phyloP scores from a whole-genome alignment of 1,140 invertebrate species.

The Andrena cerasifolii region DNA sequence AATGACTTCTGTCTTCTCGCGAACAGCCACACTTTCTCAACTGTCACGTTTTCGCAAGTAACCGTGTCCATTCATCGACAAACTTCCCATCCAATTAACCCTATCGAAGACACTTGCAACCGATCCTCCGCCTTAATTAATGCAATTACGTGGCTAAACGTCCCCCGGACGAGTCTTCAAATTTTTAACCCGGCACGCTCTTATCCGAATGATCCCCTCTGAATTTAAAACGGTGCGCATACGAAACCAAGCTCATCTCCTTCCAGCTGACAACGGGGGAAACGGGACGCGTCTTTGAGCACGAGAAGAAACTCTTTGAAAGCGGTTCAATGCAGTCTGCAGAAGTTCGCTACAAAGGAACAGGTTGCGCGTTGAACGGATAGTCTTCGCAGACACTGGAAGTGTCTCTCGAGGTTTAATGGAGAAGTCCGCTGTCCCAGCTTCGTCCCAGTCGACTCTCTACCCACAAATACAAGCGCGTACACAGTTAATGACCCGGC shows the following conservation, averaged over 20 bases:
- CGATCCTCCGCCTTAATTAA: constrained; percentile 26
- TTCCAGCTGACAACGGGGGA: not conserved
- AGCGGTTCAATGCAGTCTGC: not conserved
- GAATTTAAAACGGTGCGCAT: not conserved
- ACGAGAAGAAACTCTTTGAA: constrained; percentile 4
- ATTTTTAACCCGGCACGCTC: not conserved
- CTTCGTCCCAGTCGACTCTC: not conserved
- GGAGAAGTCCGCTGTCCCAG: not conserved
- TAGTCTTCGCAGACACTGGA: not conserved
- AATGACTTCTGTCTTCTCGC: not conserved
- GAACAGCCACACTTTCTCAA: not conserved
- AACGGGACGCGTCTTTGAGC: not conserved
- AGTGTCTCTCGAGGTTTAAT: not conserved
- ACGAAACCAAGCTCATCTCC: not conserved
- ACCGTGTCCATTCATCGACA: not conserved
- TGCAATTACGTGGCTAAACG: constrained; percentile 6
- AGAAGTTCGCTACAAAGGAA: constrained; percentile 6
- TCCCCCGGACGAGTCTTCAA: not conserved
- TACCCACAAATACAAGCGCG: too few species aligned
- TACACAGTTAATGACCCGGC: too few species aligned
- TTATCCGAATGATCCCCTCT: constrained; percentile 10
- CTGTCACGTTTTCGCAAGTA: not conserved
- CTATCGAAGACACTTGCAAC: not conserved
- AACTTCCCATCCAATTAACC: not conserved
- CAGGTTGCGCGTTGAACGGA: not conserved